phyloP scores from a whole-genome alignment of 2,113 vertebrate genomes.

The Mungos mungo region DNA sequence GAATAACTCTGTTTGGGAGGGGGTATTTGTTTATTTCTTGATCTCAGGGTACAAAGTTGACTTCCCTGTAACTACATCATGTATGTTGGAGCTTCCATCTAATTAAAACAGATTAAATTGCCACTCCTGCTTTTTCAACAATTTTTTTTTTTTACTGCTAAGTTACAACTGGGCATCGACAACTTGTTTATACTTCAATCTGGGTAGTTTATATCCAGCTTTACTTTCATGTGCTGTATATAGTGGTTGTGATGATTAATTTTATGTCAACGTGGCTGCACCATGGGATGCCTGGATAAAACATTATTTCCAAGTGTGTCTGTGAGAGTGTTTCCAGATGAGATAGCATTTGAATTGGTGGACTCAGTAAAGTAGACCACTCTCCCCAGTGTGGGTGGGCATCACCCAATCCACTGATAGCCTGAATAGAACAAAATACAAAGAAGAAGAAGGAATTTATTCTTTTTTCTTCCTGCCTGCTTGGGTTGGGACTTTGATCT shows the following conservation, averaged over 20 bases:
- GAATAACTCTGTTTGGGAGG: neutral
- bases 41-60: neutral
- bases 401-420: neutral
- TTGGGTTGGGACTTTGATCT: neutral
- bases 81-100: neutral
- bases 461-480: neutral
- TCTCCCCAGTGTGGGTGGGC: neutral
- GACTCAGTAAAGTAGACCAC: neutral
- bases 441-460: neutral
- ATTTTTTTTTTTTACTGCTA: neutral
- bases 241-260: neutral
- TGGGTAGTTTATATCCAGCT: neutral
- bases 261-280: neutral
- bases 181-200: neutral
- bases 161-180: neutral
- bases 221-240: neutral
- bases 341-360: neutral
- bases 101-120: neutral
- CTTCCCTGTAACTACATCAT: neutral
- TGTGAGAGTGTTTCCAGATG: neutral
- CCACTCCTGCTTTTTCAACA: constrained; percentile 3
- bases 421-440: neutral
- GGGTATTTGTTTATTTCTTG: neutral
- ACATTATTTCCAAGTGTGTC: neutral
- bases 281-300: neutral